Evolutionary conservation across 2,113 vertebrate species (phyloP).

Genomic region (Gasterosteus aculeatus): DNA sequence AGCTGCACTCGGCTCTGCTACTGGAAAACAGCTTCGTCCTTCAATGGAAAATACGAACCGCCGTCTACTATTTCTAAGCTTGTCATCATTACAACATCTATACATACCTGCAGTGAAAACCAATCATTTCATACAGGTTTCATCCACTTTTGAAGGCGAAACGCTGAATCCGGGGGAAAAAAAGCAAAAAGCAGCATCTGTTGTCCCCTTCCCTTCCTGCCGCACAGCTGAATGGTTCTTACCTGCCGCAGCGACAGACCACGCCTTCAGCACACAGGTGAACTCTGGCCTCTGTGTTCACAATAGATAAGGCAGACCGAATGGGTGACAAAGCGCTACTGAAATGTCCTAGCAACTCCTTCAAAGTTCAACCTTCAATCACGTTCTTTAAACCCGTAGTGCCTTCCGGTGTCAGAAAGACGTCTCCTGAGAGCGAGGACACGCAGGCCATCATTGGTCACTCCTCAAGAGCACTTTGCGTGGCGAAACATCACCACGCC

Average conservation of each 20-base stretch:
- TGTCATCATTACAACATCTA: background rate
- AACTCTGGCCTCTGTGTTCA: slow-evolving; percentile 43
- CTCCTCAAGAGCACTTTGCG: background rate
- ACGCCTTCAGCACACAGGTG: slow-evolving; percentile 54
- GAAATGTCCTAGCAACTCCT: background rate
- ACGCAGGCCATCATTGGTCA: background rate
- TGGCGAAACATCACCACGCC: background rate
- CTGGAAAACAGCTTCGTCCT: background rate
- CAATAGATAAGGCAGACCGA: slow-evolving; percentile 31
- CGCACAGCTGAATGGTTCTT: slow-evolving; percentile 7
- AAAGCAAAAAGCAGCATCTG: too few species aligned
- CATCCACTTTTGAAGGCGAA: background rate
- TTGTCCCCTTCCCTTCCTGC: background rate
- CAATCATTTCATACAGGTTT: background rate
- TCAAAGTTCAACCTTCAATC: background rate
- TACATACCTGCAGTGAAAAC: slow-evolving; percentile 31
- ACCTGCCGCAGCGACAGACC: slow-evolving; percentile 11
- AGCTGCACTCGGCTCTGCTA: background rate
- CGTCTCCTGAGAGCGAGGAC: background rate
- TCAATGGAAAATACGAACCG: background rate
- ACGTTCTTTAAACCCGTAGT: background rate
- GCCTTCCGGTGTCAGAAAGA: background rate
- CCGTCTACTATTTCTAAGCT: background rate
- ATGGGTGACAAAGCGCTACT: slow-evolving; percentile 16
- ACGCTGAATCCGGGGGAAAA: background rate